Base-by-base conservation (phyloP, 2,888 invertebrate genomes). In the Drosophila subquinaria region DNA sequence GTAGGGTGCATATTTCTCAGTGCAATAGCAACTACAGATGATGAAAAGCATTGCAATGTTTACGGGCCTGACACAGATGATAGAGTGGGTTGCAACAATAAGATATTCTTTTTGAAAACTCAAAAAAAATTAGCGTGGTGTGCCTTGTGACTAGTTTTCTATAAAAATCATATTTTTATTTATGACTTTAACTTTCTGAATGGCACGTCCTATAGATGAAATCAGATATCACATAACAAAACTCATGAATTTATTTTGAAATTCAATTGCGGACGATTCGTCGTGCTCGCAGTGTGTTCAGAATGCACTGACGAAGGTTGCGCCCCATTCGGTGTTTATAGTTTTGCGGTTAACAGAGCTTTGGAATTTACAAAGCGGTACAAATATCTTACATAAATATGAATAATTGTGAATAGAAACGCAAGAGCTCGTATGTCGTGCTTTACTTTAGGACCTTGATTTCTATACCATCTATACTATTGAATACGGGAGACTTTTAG, bases 251-350 rank as follows among this genome's bases (percentile, higher is more conserved):
- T 59, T 73, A 76, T 83, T 74, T 74, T 60, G 15, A 73, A 76
- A 81, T 85, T 76, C 78, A 76, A 79, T 83, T 68, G 81, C 42
- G 56, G 47, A 45, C 30, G 40, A 27, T 17, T 48, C 61, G 47
- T 43, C 56, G 40, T 40, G 42, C 59, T 23, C 55, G 17, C 48
- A 17, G 38, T 38, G 17, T 4, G 20, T 1, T 52, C 36, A 36
- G 6, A 27, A 11, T n/a, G 30, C 27, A 17, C 50, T 56, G 59
- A 48, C 11, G 35, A 20, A 55, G 62, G 17, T 47, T 61, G 45
- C 30, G 36, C 40, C 11, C 35, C 15, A 30, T 4, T 27, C 43
- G 38, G 20, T 40, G 33, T 40, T 40, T 64, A 48, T 61, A 38
- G 56, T 47, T 60, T 57, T 23, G 48, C 5, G 38, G 27, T 42